Percentiles rank a stretch among this genome's conserved stretches.
Evolutionary conservation across 1,140 invertebrate genomes (phyloP).

Genomic region (Dendrolimus kikuchii): DNA sequence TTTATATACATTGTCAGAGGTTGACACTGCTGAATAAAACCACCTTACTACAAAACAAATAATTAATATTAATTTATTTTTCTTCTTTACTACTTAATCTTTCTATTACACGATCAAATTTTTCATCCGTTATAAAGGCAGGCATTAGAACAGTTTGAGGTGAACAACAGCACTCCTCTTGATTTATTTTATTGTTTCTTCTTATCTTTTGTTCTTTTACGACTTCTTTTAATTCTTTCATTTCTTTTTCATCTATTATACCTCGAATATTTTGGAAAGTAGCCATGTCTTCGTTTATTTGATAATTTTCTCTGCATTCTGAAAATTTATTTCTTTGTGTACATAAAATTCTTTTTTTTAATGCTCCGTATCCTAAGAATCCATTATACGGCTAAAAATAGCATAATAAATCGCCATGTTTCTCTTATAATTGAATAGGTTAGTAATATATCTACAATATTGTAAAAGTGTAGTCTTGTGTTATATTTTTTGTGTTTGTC

Average conservation of each 20-base stretch:
- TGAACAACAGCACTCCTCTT: conserved; percentile 31
- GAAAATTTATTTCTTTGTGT: conserved; percentile 6
- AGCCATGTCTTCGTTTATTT: conserved; percentile 28
- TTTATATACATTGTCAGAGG: too few relatives aligned
- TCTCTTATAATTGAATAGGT: too few relatives aligned
- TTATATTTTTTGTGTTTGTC: too few relatives aligned
- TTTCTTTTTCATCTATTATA: conserved; percentile 12
- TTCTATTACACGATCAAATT: conserved; percentile 12
- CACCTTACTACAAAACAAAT: conserved; percentile 1
- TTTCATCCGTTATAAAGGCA: conserved; percentile 16
- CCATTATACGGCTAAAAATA: too few relatives aligned
- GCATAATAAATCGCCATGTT: too few relatives aligned
- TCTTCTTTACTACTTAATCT: conserved; percentile 7
- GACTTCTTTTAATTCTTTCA: background rate
- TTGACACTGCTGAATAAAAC: background rate
- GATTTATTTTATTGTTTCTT: conserved; percentile 1
- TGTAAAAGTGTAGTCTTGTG: too few relatives aligned
- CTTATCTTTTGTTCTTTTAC: conserved; percentile 10
- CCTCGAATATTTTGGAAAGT: conserved; percentile 31
- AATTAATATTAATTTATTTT: conserved; percentile 5
- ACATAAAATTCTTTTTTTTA: too few relatives aligned
- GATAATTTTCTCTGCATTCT: conserved; percentile 34
- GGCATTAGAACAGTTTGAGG: conserved; percentile 19
- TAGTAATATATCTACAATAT: too few relatives aligned
- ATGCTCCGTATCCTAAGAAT: too few relatives aligned